Evolutionary conservation across 1,140 invertebrate genomes (phyloP), one percentile per base, ranked within the genome.

Genomic region (Aphis gossypii): DNA sequence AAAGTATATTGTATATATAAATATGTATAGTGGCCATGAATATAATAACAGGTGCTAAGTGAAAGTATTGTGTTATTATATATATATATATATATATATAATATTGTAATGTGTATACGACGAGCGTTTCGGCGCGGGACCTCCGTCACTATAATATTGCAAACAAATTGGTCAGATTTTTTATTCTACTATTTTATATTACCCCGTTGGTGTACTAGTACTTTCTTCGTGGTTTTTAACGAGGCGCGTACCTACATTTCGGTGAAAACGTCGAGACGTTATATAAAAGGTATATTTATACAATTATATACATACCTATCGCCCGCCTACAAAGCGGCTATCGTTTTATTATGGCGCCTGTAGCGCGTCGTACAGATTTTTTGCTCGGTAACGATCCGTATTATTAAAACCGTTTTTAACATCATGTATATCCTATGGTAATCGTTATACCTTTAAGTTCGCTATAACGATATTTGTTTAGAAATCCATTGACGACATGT

Each of bases 51-150:
- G 48, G 87, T 54, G 56, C 60, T 44, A 84, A 89, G 84, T 68
- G 88, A 94, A 94, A 90, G 88, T 93, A 84, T 91, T 86, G 9
- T 51, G 82, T 35, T 83, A 23, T 35, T 83, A 68, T 68, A n/a
- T 30, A 60, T 68, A 60, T 60, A 60, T 30, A 60, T 30, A 68
- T 68, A 68, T 68, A 30, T 25, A 18, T 76, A 76, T 76, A n/a
- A 35, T 76, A n/a, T 60, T 68, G 60, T 76, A 76, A 76, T 76
- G n/a, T 76, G 60, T 46, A 48, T 21, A 87, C 46, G 44, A 38
- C 48, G 9, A 89, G 8, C 30, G 60, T 76, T 76, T 76, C n/a
- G 18, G 60, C 6, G 11, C 23, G 38, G 68, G 1, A 25, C 51
- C 35, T 82, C 25, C 25, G 2, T 38, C 41, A 1, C 38, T n/a